A percentile compares a stretch with the other conserved stretches of the same genome.
Conservation (phyloP, 35 echinoderm and acorn worm species). For the Amphiura filiformis region DNA sequence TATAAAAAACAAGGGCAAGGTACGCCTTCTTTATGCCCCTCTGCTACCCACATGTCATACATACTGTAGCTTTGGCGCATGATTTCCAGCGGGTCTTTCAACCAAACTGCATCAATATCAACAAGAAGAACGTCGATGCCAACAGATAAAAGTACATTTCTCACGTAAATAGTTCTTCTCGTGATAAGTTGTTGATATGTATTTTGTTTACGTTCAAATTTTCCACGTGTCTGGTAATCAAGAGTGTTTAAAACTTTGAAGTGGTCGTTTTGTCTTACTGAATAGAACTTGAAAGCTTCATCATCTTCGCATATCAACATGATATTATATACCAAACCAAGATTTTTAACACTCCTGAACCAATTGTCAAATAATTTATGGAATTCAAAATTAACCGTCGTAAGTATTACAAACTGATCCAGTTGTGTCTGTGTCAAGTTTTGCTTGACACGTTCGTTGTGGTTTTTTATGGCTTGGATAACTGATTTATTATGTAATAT, state of each 20-base stretch:
- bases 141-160: neutral
- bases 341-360: neutral
- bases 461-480: too few relatives aligned
- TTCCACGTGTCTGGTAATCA: neutral
- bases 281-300: neutral
- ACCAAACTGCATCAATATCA: too few relatives aligned
- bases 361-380: neutral
- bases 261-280: too few relatives aligned
- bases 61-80: conserved; percentile 9
- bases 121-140: conserved; percentile 8
- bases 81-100: too few relatives aligned
- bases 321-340: too few relatives aligned
- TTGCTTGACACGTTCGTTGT: too few relatives aligned
- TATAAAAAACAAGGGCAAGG: conserved; percentile 40
- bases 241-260: neutral
- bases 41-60: too few relatives aligned
- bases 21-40: neutral
- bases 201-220: neutral
- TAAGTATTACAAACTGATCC: neutral
- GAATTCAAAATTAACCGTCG: neutral
- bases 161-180: neutral
- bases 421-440: too few relatives aligned
- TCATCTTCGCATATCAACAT: too few relatives aligned
- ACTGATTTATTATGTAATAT: too few relatives aligned
- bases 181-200: neutral